phyloP scores from a whole-genome alignment of 2,113 vertebrate genomes.

The Tympanuchus pallidicinctus region DNA sequence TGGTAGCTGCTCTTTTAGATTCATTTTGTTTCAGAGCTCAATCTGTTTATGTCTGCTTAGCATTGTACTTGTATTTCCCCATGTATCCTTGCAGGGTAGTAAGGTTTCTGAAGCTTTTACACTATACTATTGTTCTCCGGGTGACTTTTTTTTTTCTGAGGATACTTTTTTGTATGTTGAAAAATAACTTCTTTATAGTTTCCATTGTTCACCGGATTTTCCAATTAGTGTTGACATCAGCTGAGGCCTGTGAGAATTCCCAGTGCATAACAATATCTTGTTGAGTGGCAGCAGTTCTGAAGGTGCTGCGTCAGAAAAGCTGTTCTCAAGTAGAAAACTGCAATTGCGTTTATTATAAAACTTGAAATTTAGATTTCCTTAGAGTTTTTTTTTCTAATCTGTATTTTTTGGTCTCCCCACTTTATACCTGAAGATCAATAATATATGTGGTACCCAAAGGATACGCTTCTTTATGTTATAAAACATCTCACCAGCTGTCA shows the following conservation, averaged over 20 bases:
- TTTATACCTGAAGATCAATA: conserved; percentile 65
- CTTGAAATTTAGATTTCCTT: conserved; percentile 21
- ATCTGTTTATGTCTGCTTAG: neutral
- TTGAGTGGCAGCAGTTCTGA: conserved; percentile 50
- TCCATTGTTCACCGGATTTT: conserved; percentile 72
- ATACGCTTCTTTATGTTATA: conserved; percentile 69
- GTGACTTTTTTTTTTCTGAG: conserved; percentile 14
- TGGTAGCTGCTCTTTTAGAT: neutral
- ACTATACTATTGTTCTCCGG: neutral
- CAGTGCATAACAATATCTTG: conserved; percentile 40
- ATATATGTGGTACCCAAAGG: conserved; percentile 34
- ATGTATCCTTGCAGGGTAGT: neutral
- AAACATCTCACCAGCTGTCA: conserved; percentile 57
- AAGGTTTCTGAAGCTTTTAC: conserved; percentile 9
- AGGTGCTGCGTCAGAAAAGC: conserved; percentile 52
- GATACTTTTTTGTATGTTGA: conserved; percentile 42
- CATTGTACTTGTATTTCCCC: neutral
- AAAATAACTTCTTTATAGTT: conserved; percentile 60
- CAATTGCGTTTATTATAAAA: conserved; percentile 42
- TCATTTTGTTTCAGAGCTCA: neutral
- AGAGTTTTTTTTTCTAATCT: conserved; percentile 44
- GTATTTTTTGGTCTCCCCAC: conserved; percentile 66
- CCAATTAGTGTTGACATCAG: conserved; percentile 70
- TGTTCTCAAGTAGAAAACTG: conserved; percentile 15
- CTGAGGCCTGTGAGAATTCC: conserved; percentile 65